Evolutionary conservation across 1,140 invertebrate species (phyloP), one percentile per base, ranked within the genome.

Genomic region (Proctacanthus coquilletti): DNA sequence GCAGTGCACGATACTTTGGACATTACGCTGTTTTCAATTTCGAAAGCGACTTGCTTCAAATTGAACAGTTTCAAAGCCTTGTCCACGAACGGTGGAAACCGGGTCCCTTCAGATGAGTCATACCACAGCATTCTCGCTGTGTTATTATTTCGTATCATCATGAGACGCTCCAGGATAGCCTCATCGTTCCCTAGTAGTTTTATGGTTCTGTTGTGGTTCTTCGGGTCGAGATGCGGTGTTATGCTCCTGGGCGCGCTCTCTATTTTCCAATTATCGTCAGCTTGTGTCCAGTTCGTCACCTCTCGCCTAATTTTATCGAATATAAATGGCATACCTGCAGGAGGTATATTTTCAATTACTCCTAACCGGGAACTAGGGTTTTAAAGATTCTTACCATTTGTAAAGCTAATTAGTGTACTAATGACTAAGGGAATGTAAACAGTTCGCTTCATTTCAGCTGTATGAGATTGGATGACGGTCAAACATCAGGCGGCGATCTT

Each of bases 1-100:
- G 85, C 86, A 0, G 84, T 86, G 48, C 86, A 91, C 0, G 84
- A 87, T 2, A 89, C 84, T 56, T 83, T 86, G 0, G 83, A 86
- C 81, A 89, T 84, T 2, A 89, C 79, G 10, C 82, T 86, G 42
- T 84, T 86, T 62, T 89, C 84, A 15, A 89, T 75, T 64, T 89
- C 84, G 45, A 76, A 76, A 42, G 81, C 76, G 11, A 88, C 83
- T 65, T 85, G 81, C 49, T 82, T 78, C 33, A 88, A 54, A 56
- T 88, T 84, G 9, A 88, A 62, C 9, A 88, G 56, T 51, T 79
- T 79, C 36, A 87, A 61, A 1, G 84, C 80, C 58, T 85, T 83
- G 44, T 85, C 80, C 2, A 87, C 77, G 39, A 86, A 79, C 4
- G 75, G 64, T 0, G 81, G 80, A 25, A 84, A 59, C 36, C 77